A percentile compares a stretch with the other conserved stretches of the same genome.
Evolutionary conservation across 2,113 vertebrate species (phyloP).

Genomic region (Kobus ellipsiprymnus): DNA sequence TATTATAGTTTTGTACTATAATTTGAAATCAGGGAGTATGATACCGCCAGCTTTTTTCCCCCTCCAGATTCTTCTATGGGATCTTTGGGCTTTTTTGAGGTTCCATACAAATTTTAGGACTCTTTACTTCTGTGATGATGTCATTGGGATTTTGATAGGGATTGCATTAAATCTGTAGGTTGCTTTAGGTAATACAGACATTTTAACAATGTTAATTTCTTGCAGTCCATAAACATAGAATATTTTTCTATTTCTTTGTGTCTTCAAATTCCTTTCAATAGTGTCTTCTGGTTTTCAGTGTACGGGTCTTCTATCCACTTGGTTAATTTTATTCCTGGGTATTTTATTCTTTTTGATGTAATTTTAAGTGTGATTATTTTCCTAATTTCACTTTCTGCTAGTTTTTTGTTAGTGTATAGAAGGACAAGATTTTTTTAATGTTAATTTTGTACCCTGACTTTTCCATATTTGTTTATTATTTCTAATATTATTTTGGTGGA

Average conservation of each 20-base stretch:
- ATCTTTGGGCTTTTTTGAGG: neutral
- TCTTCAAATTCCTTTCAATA: neutral
- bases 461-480: neutral
- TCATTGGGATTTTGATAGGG: neutral
- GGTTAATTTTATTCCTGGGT: neutral
- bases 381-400: neutral
- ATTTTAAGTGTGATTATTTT: neutral
- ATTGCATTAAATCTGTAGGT: neutral
- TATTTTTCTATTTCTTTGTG: neutral
- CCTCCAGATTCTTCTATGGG: neutral
- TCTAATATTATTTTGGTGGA: neutral
- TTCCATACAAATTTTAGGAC: neutral
- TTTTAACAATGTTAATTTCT: neutral
- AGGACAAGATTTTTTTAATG: neutral
- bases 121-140: neutral
- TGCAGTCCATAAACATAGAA: neutral
- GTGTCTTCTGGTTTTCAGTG: neutral
- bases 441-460: neutral
- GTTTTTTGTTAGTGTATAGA: neutral
- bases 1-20: neutral
- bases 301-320: neutral
- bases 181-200: neutral
- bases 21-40: neutral
- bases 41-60: neutral
- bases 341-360: neutral